phyloP scores from a whole-genome alignment of 2,888 invertebrate genomes.

The Parapristionchus giblindavisi region DNA sequence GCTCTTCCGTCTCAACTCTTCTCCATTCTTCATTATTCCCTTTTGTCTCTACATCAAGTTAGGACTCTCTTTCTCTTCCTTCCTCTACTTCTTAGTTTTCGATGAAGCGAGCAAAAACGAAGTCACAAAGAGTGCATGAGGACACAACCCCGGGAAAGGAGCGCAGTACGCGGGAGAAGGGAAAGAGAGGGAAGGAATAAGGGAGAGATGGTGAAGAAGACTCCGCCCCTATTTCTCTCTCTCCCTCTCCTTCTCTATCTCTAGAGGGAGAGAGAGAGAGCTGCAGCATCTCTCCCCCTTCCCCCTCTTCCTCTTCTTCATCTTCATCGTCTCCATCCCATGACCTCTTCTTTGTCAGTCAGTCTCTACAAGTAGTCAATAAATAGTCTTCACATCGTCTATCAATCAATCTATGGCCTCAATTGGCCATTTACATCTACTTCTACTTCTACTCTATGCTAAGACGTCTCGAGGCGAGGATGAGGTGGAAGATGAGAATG shows the following conservation, averaged over 20 bases:
- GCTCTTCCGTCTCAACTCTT: slow-evolving; percentile 22
- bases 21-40: background rate
- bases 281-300: background rate
- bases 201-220: background rate
- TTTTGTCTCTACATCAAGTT: slow-evolving; percentile 7
- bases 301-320: no score
- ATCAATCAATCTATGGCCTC: background rate
- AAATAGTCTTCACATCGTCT: background rate
- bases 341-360: slow-evolving; percentile 1
- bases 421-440: no score
- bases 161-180: background rate
- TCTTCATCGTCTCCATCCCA: background rate
- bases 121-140: slow-evolving; percentile 16
- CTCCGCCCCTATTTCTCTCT: no score
- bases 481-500: background rate
- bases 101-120: background rate
- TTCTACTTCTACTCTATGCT: no score
- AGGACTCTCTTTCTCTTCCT: background rate
- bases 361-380: background rate
- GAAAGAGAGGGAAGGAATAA: background rate
- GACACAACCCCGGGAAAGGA: background rate
- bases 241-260: no score
- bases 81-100: background rate
- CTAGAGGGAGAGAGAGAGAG: background rate
- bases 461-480: no score